Conservation (phyloP, 2,797 vertebrate genomes). For the Pogonophryne albipinna region DNA sequence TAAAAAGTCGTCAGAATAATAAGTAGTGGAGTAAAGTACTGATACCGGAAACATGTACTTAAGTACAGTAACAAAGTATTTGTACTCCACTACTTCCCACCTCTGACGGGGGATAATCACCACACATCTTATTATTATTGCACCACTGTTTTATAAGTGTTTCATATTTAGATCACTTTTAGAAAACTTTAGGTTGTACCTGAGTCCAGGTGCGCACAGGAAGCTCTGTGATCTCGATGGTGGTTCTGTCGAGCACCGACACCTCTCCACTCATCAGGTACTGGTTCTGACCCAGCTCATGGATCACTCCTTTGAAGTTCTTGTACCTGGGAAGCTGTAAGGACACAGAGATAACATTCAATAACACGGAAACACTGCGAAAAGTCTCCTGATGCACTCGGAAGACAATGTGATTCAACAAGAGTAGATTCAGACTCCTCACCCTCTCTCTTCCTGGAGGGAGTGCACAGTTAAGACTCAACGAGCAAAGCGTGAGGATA, state of each 20-base stretch:
- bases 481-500: no score
- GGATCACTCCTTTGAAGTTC: slow-evolving; percentile 95
- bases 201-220: slow-evolving; percentile 99
- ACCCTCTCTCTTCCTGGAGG: neutral
- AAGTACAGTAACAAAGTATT: no score
- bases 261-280: slow-evolving; percentile 97
- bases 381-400: neutral
- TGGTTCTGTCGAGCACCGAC: slow-evolving; percentile 95
- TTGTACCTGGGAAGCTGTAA: slow-evolving; percentile 97
- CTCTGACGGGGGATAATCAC: no score
- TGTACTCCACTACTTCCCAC: no score
- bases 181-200: slow-evolving; percentile 73
- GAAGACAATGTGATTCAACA: neutral
- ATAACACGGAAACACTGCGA: neutral
- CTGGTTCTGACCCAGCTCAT: slow-evolving; percentile 97
- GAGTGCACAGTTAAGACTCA: neutral
- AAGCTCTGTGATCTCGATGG: slow-evolving; percentile 97
- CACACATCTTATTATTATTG: no score
- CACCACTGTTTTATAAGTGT: no score
- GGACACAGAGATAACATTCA: neutral
- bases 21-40: no score
- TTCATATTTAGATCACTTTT: no score
- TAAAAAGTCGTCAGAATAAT: no score
- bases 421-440: neutral
- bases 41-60: no score